A percentile compares a stretch with the other conserved stretches of the same genome.
phyloP scores from a whole-genome alignment of 2,113 vertebrate species.

The Anolis sagrei region DNA sequence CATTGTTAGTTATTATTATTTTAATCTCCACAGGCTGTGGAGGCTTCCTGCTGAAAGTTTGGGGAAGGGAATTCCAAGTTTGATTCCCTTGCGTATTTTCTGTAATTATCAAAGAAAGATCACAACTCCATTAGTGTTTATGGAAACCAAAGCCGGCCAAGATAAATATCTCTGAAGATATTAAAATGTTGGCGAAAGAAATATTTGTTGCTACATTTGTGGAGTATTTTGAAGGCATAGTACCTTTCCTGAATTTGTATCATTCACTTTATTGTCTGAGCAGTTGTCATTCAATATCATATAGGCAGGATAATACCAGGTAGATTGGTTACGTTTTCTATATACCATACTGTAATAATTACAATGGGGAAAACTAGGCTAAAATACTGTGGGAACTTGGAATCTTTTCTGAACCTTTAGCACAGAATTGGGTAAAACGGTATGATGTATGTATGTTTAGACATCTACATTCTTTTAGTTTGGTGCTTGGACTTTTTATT shows the following conservation, averaged over 20 bases:
- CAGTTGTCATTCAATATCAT: neutral
- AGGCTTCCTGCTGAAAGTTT: neutral
- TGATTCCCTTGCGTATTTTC: constrained; percentile 1
- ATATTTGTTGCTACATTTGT: neutral
- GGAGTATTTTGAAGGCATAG: neutral
- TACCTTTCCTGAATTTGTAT: neutral
- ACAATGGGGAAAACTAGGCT: neutral
- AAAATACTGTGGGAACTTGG: neutral
- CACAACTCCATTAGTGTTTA: constrained; percentile 14
- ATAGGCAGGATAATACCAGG: neutral
- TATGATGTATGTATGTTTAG: no score
- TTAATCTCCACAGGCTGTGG: neutral
- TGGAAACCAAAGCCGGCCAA: constrained; percentile 26
- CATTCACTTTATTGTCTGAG: neutral
- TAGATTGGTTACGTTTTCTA: neutral
- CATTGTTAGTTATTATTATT: neutral
- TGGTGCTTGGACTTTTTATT: no score
- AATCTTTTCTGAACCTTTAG: neutral
- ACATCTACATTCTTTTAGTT: no score
- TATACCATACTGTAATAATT: neutral
- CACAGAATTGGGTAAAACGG: neutral
- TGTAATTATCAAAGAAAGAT: constrained; percentile 25
- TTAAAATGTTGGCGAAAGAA: neutral
- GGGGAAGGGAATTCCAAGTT: constrained; percentile 6
- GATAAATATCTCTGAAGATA: constrained; percentile 27